These are phyloP conservation scores for Triplophysa bombifrons DNA, from an alignment of 2,797 vertebrate genomes.

Conservation along the genomic window DNA sequence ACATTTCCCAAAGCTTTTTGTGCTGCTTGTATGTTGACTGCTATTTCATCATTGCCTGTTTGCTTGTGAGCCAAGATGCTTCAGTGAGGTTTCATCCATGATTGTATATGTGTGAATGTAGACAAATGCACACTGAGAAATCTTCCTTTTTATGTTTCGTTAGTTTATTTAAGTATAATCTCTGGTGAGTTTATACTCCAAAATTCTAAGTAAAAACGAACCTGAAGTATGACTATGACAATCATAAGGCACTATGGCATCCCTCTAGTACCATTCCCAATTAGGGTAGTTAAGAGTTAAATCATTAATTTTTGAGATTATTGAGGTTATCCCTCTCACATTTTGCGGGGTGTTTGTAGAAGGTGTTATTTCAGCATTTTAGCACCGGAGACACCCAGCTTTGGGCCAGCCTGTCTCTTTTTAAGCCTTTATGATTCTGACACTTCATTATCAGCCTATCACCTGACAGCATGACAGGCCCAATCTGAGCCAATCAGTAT, in stretches of 20 bases:
- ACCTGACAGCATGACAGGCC: conserved; percentile 54
- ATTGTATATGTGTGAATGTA: neutral
- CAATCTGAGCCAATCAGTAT: conserved; percentile 57
- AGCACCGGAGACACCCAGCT: conserved; percentile 32
- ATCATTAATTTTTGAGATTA: conserved; percentile 9
- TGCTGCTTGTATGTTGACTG: neutral
- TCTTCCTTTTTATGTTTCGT: neutral
- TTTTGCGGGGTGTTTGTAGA: conserved; percentile 15
- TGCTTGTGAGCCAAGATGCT: conserved; percentile 20
- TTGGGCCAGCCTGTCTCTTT: conserved; percentile 37
- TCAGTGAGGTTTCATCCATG: conserved; percentile 14
- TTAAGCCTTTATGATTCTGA: conserved; percentile 47
- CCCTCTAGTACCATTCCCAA: neutral
- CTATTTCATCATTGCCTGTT: conserved; percentile 22
- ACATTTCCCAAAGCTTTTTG: conserved; percentile 32
- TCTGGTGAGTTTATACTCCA: neutral
- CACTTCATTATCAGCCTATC: conserved; percentile 59
- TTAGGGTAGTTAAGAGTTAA: neutral
- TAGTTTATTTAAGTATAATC: neutral
- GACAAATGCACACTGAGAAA: neutral
- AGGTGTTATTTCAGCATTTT: conserved; percentile 48
- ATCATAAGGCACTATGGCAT: neutral
- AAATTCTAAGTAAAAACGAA: no score
- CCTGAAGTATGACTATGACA: neutral
- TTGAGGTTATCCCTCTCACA: conserved; percentile 30